These are phyloP conservation scores for Puntigrus tetrazona DNA, from an alignment of 2,113 vertebrate species.

Conservation along the genomic window DNA sequence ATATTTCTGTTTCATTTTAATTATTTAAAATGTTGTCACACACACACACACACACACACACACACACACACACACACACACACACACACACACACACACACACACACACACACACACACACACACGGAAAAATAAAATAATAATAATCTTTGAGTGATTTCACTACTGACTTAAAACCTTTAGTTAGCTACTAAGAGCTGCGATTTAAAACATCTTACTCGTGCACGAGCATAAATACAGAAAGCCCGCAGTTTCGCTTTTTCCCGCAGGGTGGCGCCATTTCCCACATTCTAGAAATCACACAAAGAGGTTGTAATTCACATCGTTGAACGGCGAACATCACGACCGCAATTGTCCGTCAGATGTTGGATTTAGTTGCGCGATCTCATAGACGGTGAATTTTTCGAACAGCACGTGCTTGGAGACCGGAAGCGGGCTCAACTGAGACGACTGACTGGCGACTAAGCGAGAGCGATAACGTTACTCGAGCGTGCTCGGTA, in stretches of 20 bases:
- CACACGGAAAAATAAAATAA: too few species aligned
- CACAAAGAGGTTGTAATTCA: slow-evolving; percentile 28
- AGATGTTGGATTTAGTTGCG: neutral
- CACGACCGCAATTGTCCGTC: slow-evolving; percentile 13
- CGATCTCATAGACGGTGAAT: neutral
- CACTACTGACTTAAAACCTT: neutral
- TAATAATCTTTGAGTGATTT: neutral
- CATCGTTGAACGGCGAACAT: neutral
- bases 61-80: too few species aligned
- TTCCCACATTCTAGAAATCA: neutral
- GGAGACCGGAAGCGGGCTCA: neutral
- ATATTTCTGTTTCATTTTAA: neutral
- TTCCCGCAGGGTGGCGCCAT: neutral
- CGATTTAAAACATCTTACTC: neutral
- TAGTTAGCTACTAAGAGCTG: neutral
- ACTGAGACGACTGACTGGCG: slow-evolving; percentile 12
- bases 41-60: too few species aligned
- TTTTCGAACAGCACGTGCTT: neutral
- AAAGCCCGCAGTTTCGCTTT: neutral
- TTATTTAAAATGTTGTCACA: neutral
- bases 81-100: too few species aligned
- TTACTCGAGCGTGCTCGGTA: slow-evolving; percentile 9
- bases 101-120: too few species aligned
- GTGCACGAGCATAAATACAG: neutral
- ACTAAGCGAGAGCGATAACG: neutral